Evolutionary conservation across 2,113 vertebrate genomes (phyloP), one percentile per base, ranked within the genome.

Genomic region (Sitta europaea): DNA sequence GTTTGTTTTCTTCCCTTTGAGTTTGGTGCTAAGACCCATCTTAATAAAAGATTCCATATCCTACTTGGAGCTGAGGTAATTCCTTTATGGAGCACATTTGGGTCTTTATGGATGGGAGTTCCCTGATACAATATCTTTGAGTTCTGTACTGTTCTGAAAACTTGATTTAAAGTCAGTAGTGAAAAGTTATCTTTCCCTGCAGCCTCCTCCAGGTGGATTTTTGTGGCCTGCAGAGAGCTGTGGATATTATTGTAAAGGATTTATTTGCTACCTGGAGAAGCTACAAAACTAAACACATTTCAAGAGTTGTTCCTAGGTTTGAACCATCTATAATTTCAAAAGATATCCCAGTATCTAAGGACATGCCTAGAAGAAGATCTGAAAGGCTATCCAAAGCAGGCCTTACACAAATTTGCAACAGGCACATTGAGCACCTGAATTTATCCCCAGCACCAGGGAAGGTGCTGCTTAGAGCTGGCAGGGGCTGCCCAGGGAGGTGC

Each of bases 381-480:
- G 35, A 54, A 75, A 71, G 12, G 11, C 19, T 38, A 12, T 80
- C 38, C 54, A 66, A 74, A 63, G 14, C 43, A 54, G 6, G 11
- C 2, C 10, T 86, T 35, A n/a, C 36, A 36, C 7, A 71, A 55
- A 67, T 63, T 47, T 75, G 7, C 57, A 35, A 22, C 7, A 14
- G 43, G 21, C 36, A 36, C 4, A 11, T 2, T 14, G 43, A 55
- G 7, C 27, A 24, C 35, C 24, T 43, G 57, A 54, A 35, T 3
- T 53, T 50, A n/a, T 20, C 33, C 54, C 25, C 36, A 55, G 4
- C 24, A 15, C 7, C 48, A 63, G 16, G 36, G 45, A 81, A 51
- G 12, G 9, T 18, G 7, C 5, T 84, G 23, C 21, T 47, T 42
- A 33, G 36, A 72, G 36, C 0, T 45, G 21, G 2, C 0, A 62